Conservation (phyloP, 2,113 vertebrate species). For the Ascaphus truei region DNA sequence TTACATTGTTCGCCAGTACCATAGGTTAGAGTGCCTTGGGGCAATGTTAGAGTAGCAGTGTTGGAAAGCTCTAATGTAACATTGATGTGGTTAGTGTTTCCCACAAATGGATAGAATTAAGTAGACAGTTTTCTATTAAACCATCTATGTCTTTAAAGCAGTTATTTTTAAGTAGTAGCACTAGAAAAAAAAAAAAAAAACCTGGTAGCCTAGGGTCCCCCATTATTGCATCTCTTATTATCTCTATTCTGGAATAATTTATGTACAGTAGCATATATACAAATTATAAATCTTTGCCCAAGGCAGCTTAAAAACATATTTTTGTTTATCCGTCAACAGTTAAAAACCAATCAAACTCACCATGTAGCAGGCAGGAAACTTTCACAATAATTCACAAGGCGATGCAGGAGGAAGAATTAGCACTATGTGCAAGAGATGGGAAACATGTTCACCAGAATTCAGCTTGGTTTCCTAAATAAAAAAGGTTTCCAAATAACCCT, state of each 20-base stretch:
- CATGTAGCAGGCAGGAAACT: too few relatives aligned
- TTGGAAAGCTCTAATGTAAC: conserved; percentile 11
- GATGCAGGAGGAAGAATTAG: too few relatives aligned
- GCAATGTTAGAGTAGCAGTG: conserved; percentile 20
- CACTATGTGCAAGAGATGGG: too few relatives aligned
- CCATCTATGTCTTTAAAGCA: conserved; percentile 5
- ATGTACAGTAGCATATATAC: neutral
- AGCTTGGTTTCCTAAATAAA: too few relatives aligned
- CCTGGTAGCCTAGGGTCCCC: neutral
- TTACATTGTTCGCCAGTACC: neutral
- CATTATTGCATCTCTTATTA: too few relatives aligned
- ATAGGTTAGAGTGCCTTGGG: conserved; percentile 34
- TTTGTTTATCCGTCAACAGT: too few relatives aligned
- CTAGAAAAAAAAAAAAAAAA: conserved; percentile 2
- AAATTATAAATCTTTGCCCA: too few relatives aligned
- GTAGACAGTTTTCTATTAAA: conserved; percentile 11
- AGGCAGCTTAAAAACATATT: too few relatives aligned
- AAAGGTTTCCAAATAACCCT: too few relatives aligned
- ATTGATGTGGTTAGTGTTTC: conserved; percentile 20
- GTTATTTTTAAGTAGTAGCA: neutral
- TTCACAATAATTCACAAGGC: too few relatives aligned
- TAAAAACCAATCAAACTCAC: too few relatives aligned
- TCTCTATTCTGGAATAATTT: neutral
- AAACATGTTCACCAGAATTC: too few relatives aligned
- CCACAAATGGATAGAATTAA: conserved; percentile 27